Evolutionary conservation across 2,113 vertebrate species (phyloP).

Genomic region (Sturnira hondurensis): DNA sequence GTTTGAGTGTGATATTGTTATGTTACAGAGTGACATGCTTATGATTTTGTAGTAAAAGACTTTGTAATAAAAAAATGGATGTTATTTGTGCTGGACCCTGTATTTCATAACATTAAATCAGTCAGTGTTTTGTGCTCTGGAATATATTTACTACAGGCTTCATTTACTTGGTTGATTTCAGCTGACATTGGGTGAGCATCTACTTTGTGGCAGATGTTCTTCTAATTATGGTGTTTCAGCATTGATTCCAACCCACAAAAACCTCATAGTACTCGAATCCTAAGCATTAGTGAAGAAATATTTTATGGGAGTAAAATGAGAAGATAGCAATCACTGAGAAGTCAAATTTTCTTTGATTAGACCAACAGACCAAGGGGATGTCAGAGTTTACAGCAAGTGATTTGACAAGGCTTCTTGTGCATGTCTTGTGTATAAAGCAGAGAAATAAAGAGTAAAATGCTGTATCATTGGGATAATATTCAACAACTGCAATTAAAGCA

Average conservation of each 20-base stretch:
- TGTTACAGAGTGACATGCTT: too few species aligned
- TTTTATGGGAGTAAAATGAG: neutral
- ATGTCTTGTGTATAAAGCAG: neutral
- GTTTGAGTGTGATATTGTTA: too few species aligned
- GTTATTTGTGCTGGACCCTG: too few species aligned
- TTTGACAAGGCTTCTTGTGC: neutral
- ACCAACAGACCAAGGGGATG: neutral
- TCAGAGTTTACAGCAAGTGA: neutral
- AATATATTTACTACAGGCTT: neutral
- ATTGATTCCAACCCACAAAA: neutral
- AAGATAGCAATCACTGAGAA: neutral
- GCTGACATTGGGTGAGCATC: neutral
- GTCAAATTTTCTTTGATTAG: neutral
- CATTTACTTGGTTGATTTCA: neutral
- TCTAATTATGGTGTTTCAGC: neutral
- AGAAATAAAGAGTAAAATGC: neutral
- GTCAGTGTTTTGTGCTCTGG: neutral
- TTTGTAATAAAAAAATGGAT: too few species aligned
- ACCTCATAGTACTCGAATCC: neutral
- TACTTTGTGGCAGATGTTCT: neutral
- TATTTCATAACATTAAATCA: neutral
- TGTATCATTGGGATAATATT: neutral
- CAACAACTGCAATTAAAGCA: neutral
- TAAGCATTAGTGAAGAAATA: neutral
- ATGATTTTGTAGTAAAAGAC: too few species aligned